Base-by-base conservation (phyloP, 2,888 invertebrate genomes). In the Congeria kusceri region DNA sequence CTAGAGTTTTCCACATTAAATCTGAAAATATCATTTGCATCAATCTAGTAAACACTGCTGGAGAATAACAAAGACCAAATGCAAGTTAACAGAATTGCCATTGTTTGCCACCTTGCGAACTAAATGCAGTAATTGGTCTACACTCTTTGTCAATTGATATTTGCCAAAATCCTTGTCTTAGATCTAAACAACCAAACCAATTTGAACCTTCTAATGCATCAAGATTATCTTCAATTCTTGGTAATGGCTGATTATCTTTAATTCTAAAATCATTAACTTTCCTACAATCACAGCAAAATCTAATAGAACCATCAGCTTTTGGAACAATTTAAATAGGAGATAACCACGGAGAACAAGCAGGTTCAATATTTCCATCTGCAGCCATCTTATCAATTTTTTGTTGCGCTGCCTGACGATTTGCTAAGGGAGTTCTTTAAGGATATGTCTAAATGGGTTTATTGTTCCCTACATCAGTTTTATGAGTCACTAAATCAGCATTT, bases 151-250 rank as follows among this genome's bases (percentile, higher is more conserved):
- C 47, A 47, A 71, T 62, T n/a, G 44, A 32, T 3, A 77, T 57
- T 46, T 77, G 77, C 63, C 67, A 74, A 47, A 68, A 68, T 11
- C 70, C 53, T n/a, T 20, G 23, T 23, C 64, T 59, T 28, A 69
- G 53, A 28, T 62, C 69, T 11, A 69, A 28, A 29, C 59, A 67
- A 59, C 65, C 63, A 28, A 57, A 78, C 23, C 58, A 73, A 29
- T 68, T 78, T 49, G 68, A 68, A 18, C 73, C 72, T n/a, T 64
- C 28, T 15, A 67, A 20, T 32, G 62, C 53, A 39, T 77, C 67
- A 5, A 77, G 47, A 23, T 70, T 47, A 28, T 73, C 68, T 23
- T 78, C 73, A 27, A 65, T 67, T 27, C 78, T 46, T 11, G 72
- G 68, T 29, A 78, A 46, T 18, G 64, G 73, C n/a, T 72, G 68